Conservation (phyloP, 2,113 vertebrate species). For the Cygnus atratus region DNA sequence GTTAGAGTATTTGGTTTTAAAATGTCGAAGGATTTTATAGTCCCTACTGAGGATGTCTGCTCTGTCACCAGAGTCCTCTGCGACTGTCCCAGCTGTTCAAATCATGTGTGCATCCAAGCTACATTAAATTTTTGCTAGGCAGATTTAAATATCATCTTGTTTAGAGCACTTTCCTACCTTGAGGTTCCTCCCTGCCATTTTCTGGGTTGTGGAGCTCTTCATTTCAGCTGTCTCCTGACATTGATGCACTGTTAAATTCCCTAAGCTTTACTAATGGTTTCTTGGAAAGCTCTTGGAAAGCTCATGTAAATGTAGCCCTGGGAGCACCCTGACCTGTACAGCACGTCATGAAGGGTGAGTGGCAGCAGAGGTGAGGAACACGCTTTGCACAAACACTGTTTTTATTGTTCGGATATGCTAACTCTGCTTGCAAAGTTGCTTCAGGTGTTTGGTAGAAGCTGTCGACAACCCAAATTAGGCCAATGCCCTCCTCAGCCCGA, state of each 20-base stretch:
- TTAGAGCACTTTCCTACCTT: neutral
- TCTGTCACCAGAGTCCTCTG: neutral
- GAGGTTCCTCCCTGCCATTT: neutral
- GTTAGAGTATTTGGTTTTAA: neutral
- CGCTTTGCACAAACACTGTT: neutral
- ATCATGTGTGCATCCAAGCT: neutral
- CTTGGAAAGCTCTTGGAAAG: neutral
- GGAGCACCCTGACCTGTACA: neutral
- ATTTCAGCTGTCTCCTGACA: neutral
- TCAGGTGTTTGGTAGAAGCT: neutral
- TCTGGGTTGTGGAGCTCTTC: neutral
- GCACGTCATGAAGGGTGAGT: neutral
- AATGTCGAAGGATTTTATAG: neutral
- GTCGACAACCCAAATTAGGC: neutral
- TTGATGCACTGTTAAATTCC: rapidly evolving
- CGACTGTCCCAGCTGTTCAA: neutral
- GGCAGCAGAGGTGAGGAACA: neutral
- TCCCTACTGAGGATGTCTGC: neutral
- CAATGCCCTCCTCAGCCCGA: neutral
- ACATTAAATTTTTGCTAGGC: neutral
- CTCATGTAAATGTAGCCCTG: neutral
- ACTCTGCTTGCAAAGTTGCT: neutral
- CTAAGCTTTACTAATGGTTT: neutral
- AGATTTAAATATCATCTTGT: neutral
- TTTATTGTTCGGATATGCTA: neutral